A percentile compares a stretch with the other conserved stretches of the same genome.
Conservation (phyloP, 2,888 invertebrate genomes). For the Pristionchus mayeri region DNA sequence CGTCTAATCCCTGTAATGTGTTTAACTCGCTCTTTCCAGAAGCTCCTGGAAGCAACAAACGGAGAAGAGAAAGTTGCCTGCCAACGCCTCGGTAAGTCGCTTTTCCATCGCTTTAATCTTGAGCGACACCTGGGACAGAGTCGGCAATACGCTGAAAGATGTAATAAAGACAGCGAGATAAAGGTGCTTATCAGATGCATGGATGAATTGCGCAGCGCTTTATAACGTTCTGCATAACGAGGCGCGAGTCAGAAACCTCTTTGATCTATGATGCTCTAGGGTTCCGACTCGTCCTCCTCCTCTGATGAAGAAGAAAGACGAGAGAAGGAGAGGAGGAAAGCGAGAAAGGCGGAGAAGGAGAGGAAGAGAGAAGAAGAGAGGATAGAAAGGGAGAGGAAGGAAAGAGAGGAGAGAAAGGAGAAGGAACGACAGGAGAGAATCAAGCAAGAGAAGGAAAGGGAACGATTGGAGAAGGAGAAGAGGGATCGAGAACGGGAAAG, state of each 20-base stretch:
- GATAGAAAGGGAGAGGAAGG: background rate
- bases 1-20: too few species aligned
- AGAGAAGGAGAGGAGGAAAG: constrained; percentile 18
- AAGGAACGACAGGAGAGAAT: constrained; percentile 4
- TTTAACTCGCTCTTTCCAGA: too few species aligned
- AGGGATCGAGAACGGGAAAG: constrained; percentile 24
- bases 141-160: constrained; percentile 7
- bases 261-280: too few species aligned
- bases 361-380: background rate
- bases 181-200: constrained; percentile 1
- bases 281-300: constrained; percentile 33
- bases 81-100: constrained; percentile 19
- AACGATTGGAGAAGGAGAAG: constrained; percentile 16
- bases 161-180: constrained; percentile 26
- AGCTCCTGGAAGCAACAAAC: background rate
- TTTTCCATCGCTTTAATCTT: background rate
- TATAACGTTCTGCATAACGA: constrained; percentile 28
- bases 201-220: background rate
- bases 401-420: background rate
- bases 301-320: constrained; percentile 25
- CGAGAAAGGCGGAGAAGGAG: constrained; percentile 1
- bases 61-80: background rate
- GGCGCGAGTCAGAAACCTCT: background rate
- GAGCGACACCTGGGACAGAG: background rate
- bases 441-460: constrained; percentile 1